Evolutionary conservation across 2,797 vertebrate species (phyloP).

Genomic region (Pipistrellus pipistrellus): DNA sequence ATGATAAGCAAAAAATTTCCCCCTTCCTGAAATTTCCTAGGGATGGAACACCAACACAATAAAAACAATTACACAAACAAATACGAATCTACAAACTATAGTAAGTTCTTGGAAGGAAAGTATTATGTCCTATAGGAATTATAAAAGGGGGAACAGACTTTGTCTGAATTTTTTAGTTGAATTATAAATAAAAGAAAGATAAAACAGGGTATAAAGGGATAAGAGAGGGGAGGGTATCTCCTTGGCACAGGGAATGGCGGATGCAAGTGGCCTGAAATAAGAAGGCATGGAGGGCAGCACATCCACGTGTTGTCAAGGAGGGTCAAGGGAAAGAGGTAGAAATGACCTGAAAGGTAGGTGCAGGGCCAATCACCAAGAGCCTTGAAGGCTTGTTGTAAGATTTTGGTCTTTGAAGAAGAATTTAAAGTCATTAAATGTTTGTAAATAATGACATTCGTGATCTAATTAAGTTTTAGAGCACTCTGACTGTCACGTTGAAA

Average conservation of each 20-base stretch:
- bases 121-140: not conserved
- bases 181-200: conserved; percentile 15
- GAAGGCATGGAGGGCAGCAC: not conserved
- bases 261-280: not conserved
- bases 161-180: not conserved
- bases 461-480: conserved; percentile 42
- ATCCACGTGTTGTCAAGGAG: not conserved
- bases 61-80: not conserved
- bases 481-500: not conserved
- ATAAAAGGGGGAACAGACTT: not conserved
- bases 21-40: not conserved
- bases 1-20: not conserved
- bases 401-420: not conserved
- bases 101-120: not conserved
- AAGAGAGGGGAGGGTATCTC: not conserved
- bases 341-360: not conserved
- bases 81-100: not conserved
- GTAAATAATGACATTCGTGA: not conserved
- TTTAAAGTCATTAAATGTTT: not conserved
- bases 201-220: not conserved
- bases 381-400: not conserved
- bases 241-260: not conserved
- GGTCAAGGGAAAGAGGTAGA: not conserved
- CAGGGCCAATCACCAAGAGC: not conserved
- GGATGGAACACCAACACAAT: not conserved